phyloP scores from a whole-genome alignment of 2,797 vertebrate genomes.

The Sternarchorhynchus goeldii region DNA sequence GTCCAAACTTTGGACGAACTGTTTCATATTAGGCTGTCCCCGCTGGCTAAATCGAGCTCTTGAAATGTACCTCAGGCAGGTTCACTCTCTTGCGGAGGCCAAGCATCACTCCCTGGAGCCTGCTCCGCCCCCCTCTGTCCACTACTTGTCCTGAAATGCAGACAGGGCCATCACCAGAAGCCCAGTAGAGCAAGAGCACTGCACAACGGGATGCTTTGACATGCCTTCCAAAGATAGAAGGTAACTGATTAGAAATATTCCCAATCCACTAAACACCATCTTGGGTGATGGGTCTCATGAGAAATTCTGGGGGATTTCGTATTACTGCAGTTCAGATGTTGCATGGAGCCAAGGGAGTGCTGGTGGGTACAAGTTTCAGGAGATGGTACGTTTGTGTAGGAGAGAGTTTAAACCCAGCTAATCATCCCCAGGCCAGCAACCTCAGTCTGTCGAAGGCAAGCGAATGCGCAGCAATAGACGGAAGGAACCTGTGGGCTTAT shows the following conservation, averaged over 20 bases:
- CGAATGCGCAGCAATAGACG: background rate
- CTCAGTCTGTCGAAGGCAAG: too few relatives aligned
- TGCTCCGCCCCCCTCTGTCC: conserved; percentile 15
- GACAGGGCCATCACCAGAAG: conserved; percentile 47
- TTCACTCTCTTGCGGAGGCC: conserved; percentile 30
- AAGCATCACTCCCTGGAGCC: conserved; percentile 45
- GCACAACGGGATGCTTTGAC: conserved; percentile 40
- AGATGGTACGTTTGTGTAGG: conserved; percentile 27
- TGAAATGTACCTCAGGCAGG: conserved; percentile 14
- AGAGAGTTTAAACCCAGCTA: background rate
- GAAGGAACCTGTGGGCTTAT: background rate
- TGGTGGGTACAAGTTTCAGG: conserved; percentile 13
- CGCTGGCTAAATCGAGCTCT: conserved; percentile 34
- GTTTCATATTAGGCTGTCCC: conserved; percentile 40
- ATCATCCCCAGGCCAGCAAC: background rate
- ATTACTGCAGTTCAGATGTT: conserved; percentile 37
- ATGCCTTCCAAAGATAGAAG: conserved; percentile 55
- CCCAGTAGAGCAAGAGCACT: conserved; percentile 30
- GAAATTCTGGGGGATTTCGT: conserved; percentile 42
- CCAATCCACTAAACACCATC: conserved; percentile 22
- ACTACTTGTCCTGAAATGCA: conserved; percentile 39
- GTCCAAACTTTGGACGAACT: conserved; percentile 1
- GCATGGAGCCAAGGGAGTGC: background rate
- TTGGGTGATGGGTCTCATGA: conserved; percentile 3
- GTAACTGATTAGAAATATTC: conserved; percentile 52